Conservation (phyloP, 2,113 vertebrate genomes). For the Oreochromis tanganicae region DNA sequence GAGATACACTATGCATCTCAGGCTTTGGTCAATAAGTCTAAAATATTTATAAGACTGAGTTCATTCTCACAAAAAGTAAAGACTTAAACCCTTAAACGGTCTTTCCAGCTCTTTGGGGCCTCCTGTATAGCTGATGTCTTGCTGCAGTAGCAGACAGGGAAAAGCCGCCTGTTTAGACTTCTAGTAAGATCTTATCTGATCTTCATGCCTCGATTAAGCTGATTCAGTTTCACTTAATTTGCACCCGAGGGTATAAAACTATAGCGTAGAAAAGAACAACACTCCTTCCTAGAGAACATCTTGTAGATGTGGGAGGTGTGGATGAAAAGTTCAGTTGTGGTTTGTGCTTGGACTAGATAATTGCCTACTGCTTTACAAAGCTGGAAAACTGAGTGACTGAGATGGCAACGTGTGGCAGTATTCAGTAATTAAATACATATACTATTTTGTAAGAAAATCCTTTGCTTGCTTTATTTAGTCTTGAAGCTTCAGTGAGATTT, state of each 20-base stretch:
- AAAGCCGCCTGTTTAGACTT: background rate
- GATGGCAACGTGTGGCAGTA: rapidly evolving
- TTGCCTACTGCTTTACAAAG: background rate
- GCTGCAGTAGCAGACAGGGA: conserved; percentile 13
- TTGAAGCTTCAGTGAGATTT: background rate
- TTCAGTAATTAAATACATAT: background rate
- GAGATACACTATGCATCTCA: background rate
- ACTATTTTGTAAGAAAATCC: background rate
- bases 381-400: background rate
- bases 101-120: background rate
- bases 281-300: background rate
- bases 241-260: background rate
- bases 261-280: background rate
- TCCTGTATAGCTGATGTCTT: background rate
- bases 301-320: background rate
- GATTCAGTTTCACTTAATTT: background rate
- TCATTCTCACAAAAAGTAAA: background rate
- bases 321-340: background rate
- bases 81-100: background rate
- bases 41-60: background rate
- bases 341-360: background rate
- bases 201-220: background rate
- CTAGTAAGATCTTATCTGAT: conserved; percentile 16
- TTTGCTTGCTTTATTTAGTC: background rate
- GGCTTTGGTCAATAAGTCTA: background rate